Evolutionary conservation across 2,797 vertebrate genomes (phyloP).

Genomic region (Falco berigora): DNA sequence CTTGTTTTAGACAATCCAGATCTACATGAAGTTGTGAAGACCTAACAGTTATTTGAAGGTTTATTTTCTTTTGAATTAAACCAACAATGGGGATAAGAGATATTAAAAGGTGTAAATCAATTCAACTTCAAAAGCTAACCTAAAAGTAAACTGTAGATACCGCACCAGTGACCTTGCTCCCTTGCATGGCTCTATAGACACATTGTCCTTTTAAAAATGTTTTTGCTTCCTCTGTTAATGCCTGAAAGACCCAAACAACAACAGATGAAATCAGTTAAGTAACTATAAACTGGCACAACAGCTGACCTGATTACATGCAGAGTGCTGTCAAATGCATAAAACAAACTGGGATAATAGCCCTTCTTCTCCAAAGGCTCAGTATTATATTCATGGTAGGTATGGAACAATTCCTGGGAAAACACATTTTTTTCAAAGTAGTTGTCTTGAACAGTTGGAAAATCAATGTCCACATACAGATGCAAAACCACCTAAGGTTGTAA

Average conservation of each 20-base stretch:
- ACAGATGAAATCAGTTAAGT: background rate
- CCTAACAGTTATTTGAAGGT: background rate
- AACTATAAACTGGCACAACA: background rate
- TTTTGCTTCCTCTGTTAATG: background rate
- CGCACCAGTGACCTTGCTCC: background rate
- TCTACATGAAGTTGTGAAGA: background rate
- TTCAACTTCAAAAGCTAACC: background rate
- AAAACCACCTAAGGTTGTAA: background rate
- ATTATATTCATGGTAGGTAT: background rate
- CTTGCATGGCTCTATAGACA: background rate
- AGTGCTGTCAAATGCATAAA: background rate
- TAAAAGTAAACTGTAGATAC: background rate
- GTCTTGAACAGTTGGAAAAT: background rate
- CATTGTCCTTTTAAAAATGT: background rate
- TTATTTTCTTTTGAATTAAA: background rate
- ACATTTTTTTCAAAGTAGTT: background rate
- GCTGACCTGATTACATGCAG: background rate
- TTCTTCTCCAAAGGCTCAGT: background rate
- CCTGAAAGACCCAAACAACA: background rate
- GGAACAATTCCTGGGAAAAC: background rate
- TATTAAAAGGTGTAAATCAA: background rate
- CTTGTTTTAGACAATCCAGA: background rate
- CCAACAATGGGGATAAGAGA: background rate
- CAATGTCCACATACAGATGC: background rate
- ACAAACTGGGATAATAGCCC: background rate